Evolutionary conservation across 2,113 vertebrate species (phyloP), one percentile per base, ranked within the genome.

Genomic region (Microtus montanus): DNA sequence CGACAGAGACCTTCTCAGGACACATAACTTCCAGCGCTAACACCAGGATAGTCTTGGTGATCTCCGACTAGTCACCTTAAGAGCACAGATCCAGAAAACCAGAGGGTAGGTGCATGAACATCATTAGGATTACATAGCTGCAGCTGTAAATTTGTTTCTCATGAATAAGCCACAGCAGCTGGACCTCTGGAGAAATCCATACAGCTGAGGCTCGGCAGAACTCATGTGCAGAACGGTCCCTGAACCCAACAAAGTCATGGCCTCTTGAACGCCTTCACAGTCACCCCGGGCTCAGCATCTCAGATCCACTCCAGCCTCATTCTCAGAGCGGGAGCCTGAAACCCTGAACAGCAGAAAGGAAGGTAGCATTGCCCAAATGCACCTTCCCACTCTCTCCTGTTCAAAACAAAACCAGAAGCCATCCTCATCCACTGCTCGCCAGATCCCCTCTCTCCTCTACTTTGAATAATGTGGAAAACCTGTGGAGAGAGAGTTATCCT

Each of bases 41-140:
- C 24, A 79, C 41, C 19, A 74, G 1, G 19, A 68, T 24, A 91
- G 38, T 54, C 68, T 87, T 38, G 73, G 58, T 44, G 86, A 75
- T 82, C 89, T 88, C 44, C 61, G 71, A 71, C 28, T 66, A 44
- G 9, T 89, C 14, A 77, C n/a, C 17, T 47, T 86, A 19, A 17
- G 41, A 95, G 74, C 61, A 11, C 88, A 95, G 87, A 89, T 35
- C 24, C 84, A 95, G 44, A 84, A 87, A 79, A 74, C 33, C 70
- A 47, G 13, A 92, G 84, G 63, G 41, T 38, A 83, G 20, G 10
- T 15, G 14, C 44, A 92, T 12, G 22, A 33, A n/a, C 10, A 38
- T 22, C 30, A 89, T 41, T 96, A 73, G 82, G 71, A 78, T 66
- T 77, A 35, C 11, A 14, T 14, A 70, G 15, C 30, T 87, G 52